Evolutionary conservation across 2,888 invertebrate genomes (phyloP), one percentile per base, ranked within the genome.

Genomic region (Thereva unica): DNA sequence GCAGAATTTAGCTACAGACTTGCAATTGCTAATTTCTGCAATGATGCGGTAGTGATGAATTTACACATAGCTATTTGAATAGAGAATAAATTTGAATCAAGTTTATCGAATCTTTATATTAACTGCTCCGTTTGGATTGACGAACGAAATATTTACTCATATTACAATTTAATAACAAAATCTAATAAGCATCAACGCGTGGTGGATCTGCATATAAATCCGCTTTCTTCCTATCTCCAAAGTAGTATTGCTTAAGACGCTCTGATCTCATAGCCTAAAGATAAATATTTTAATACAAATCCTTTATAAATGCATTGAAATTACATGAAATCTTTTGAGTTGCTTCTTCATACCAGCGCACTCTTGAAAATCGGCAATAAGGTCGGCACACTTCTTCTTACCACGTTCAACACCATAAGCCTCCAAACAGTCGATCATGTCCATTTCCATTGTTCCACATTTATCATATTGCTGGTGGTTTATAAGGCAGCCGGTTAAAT

Each of bases 391-490:
- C 75, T 88, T 86, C n/a, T 74, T 75, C 42, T 80, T 72, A 0
- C 89, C 90, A 47, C 84, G 83, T n/a, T 87, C 85, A 7, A 86
- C 73, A 1, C 93, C 93, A 71, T 93, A 92, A 3, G 91, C 93
- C 75, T 93, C 92, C 55, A 92, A 75, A 74, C 93, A 93, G 71
- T 93, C 90, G 81, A 90, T 85, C 74, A 87, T 85, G 40, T 85
- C 84, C 76, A 88, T 81, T 80, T 93, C 92, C 72, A 89, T 81
- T 67, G 85, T 83, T 42, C 85, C 86, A 75, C 93, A 93, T 35
- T 79, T 76, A 34, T 86, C 86, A 73, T 85, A 81, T 74, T 85
- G 80, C 77, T 91, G 91, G 72, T 88, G 87, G 68, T 86, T 89
- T 37, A 86, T 74, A 67, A 89, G 63, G 23, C 84, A 83, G 70